Evolutionary conservation across 37 sponge, comb jelly and placozoan species (phyloP).

Genomic region (Dysidea cf. avara): DNA sequence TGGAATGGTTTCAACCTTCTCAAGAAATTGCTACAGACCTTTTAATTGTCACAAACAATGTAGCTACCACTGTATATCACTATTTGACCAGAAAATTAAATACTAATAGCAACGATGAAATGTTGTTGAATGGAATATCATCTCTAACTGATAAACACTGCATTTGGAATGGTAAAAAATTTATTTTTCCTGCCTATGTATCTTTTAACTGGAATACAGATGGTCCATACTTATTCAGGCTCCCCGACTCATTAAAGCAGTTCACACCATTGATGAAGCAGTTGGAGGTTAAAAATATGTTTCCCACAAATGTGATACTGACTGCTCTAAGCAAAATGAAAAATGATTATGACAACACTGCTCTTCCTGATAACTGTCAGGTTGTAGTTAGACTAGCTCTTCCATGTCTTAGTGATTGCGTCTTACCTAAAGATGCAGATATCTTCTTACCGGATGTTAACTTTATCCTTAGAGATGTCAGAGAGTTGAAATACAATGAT

Average conservation of each 20-base stretch:
- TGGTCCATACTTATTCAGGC: conserved; percentile 34
- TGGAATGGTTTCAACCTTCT: too few relatives aligned
- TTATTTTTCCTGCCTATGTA: conserved; percentile 11
- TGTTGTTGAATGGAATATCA: too few relatives aligned
- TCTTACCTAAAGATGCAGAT: neutral
- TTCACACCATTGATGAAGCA: neutral
- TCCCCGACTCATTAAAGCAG: neutral
- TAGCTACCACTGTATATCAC: too few relatives aligned
- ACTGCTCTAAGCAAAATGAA: neutral
- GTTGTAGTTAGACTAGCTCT: neutral
- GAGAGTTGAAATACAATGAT: conserved; percentile 46
- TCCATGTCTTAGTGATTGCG: too few relatives aligned
- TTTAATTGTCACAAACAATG: too few relatives aligned
- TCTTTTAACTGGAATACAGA: conserved; percentile 16
- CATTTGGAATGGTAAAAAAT: conserved; percentile 51
- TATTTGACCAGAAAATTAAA: too few relatives aligned
- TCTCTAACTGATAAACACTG: neutral
- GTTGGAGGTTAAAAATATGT: conserved; percentile 4
- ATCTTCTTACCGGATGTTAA: conserved; percentile 36
- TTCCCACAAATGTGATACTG: conserved; percentile 1
- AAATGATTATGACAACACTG: conserved; percentile 3
- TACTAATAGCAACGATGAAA: too few relatives aligned
- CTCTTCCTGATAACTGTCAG: conserved; percentile 16
- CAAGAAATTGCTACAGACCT: too few relatives aligned
- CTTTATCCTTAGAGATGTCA: conserved; percentile 18